Evolutionary conservation across 1,140 invertebrate genomes (phyloP).

Genomic region (Homarus americanus): DNA sequence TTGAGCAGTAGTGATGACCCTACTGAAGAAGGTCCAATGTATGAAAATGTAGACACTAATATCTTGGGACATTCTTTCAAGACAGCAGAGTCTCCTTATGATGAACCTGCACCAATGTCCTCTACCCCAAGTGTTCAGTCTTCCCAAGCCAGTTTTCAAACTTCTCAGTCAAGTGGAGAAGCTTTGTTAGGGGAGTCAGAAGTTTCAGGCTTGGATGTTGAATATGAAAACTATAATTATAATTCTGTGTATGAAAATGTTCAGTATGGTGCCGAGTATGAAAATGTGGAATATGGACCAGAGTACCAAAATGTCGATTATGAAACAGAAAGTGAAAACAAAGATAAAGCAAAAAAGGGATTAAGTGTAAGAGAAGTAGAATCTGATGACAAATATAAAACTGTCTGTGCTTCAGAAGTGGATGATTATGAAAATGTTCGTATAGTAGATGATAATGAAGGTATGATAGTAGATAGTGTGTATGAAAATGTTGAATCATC

Average conservation of each 20-base stretch:
- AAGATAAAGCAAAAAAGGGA: constrained; percentile 4
- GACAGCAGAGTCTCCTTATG: background rate
- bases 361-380: constrained; percentile 34
- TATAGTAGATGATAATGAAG: constrained; percentile 19
- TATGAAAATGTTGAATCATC: constrained; percentile 70
- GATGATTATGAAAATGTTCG: constrained; percentile 49
- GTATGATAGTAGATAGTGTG: constrained; percentile 22
- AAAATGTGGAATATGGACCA: constrained; percentile 71
- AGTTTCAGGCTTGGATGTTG: constrained; percentile 23
- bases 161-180: constrained; percentile 43
- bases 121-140: constrained; percentile 54
- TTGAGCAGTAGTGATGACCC: constrained; percentile 74
- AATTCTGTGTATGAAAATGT: constrained; percentile 64
- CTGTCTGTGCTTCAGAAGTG: background rate
- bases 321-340: constrained; percentile 41
- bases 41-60: constrained; percentile 69
- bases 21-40: constrained; percentile 72
- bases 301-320: constrained; percentile 57
- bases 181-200: constrained; percentile 39
- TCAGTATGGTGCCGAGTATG: constrained; percentile 71
- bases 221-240: constrained; percentile 57
- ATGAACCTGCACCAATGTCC: constrained; percentile 28
- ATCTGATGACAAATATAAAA: constrained; percentile 21
- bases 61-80: constrained; percentile 16
- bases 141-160: constrained; percentile 65